Conservation (phyloP, 2,797 vertebrate genomes). For the Arnoldichthys spilopterus region DNA sequence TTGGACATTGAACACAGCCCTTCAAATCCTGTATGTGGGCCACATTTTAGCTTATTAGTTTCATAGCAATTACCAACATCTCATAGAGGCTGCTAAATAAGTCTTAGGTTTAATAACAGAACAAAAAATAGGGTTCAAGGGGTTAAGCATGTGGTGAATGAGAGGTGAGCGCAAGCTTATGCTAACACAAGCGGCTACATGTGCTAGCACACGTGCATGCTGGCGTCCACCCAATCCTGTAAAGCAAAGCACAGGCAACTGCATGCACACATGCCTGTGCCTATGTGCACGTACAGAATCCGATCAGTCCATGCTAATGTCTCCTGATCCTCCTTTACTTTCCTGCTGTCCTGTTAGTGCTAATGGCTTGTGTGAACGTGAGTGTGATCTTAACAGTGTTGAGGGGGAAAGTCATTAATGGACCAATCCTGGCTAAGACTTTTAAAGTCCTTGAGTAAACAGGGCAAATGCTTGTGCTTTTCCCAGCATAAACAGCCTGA, state of each 20-base stretch:
- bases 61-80: neutral
- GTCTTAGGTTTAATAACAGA: neutral
- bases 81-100: neutral
- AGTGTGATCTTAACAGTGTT: neutral
- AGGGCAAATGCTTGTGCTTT: neutral
- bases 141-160: constrained; percentile 1
- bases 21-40: neutral
- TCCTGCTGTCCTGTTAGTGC: neutral
- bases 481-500: constrained; percentile 12
- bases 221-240: neutral
- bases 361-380: neutral
- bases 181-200: constrained; percentile 9
- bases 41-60: neutral
- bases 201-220: neutral
- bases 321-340: constrained; percentile 1
- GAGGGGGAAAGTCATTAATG: constrained; percentile 13
- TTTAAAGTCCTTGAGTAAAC: constrained; percentile 18
- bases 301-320: neutral
- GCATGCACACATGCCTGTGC: neutral
- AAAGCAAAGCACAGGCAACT: neutral
- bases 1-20: neutral
- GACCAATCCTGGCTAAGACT: neutral
- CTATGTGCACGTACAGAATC: neutral
- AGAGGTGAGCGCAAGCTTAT: constrained; percentile 30
- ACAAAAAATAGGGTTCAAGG: too few species aligned